phyloP scores from a whole-genome alignment of 1,140 invertebrate species.

The Drosophila repleta region DNA sequence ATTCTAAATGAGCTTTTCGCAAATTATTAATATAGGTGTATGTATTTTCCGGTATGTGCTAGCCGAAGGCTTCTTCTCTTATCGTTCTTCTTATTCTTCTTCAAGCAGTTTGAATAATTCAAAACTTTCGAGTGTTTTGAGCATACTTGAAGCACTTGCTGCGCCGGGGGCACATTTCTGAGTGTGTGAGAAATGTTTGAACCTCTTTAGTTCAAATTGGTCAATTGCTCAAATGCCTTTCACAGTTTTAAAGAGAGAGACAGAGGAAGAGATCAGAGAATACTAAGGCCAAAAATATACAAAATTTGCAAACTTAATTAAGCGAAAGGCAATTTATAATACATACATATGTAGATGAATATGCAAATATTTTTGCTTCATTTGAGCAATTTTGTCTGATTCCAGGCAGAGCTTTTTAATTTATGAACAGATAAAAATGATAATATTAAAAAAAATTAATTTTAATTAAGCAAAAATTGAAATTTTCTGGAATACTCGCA shows the following conservation, averaged over 20 bases:
- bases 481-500: no score
- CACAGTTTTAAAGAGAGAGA: slow-evolving; percentile 5
- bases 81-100: slow-evolving; percentile 2
- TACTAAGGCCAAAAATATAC: slow-evolving; percentile 7
- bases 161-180: slow-evolving; percentile 25
- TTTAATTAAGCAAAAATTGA: no score
- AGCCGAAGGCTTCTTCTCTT: slow-evolving; percentile 16
- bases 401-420: neutral
- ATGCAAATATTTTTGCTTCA: neutral
- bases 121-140: slow-evolving; percentile 52
- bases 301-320: slow-evolving; percentile 18
- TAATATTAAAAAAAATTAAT: neutral
- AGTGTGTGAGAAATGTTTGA: slow-evolving; percentile 51
- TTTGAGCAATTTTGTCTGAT: neutral
- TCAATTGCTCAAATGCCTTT: slow-evolving; percentile 44
- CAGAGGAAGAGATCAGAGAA: neutral
- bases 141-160: slow-evolving; percentile 40
- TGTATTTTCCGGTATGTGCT: slow-evolving; percentile 56
- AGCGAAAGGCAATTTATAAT: slow-evolving; percentile 1
- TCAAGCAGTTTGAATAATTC: slow-evolving; percentile 53
- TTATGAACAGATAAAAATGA: neutral
- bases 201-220: slow-evolving; percentile 50
- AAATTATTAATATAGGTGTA: slow-evolving; percentile 41
- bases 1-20: slow-evolving; percentile 65
- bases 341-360: slow-evolving; percentile 3